Conservation (phyloP, 2,888 invertebrate genomes). For the Mythimna loreyi region DNA sequence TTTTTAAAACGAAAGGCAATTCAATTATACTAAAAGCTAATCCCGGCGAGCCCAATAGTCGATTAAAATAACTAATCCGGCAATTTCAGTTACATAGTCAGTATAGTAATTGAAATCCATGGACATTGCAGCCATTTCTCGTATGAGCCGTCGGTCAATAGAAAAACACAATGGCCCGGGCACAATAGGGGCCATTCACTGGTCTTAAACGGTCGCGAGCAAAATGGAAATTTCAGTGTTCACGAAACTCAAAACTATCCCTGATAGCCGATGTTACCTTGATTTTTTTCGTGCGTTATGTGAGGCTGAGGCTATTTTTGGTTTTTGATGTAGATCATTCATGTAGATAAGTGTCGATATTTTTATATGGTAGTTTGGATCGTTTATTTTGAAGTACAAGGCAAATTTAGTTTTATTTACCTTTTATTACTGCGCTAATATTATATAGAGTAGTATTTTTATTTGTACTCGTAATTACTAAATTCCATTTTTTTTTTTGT, state of each 20-base stretch:
- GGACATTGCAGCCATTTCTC: slow-evolving; percentile 74
- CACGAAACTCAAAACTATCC: slow-evolving; percentile 81
- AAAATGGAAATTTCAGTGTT: slow-evolving; percentile 87
- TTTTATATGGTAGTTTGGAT: not conserved
- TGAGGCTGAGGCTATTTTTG: slow-evolving; percentile 31
- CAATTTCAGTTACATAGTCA: slow-evolving; percentile 79
- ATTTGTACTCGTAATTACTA: no score
- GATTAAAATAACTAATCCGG: slow-evolving; percentile 76
- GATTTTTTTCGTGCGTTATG: slow-evolving; percentile 71
- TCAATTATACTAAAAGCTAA: slow-evolving; percentile 57
- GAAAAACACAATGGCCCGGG: slow-evolving; percentile 85
- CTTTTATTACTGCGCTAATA: no score
- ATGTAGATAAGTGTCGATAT: not conserved
- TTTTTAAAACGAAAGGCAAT: slow-evolving; percentile 54
- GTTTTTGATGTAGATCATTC: slow-evolving; percentile 10
- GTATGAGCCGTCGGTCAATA: slow-evolving; percentile 84
- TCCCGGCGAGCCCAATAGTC: slow-evolving; percentile 37
- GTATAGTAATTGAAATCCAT: slow-evolving; percentile 83
- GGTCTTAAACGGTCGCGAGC: slow-evolving; percentile 84
- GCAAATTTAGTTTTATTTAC: not conserved
- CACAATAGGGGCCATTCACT: slow-evolving; percentile 84
- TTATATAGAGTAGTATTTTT: no score
- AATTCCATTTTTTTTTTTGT: no score
- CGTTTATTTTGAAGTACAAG: not conserved
- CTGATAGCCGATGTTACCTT: slow-evolving; percentile 70